Base-by-base conservation (phyloP, 2,113 vertebrate genomes). In the Bombycilla garrulus region DNA sequence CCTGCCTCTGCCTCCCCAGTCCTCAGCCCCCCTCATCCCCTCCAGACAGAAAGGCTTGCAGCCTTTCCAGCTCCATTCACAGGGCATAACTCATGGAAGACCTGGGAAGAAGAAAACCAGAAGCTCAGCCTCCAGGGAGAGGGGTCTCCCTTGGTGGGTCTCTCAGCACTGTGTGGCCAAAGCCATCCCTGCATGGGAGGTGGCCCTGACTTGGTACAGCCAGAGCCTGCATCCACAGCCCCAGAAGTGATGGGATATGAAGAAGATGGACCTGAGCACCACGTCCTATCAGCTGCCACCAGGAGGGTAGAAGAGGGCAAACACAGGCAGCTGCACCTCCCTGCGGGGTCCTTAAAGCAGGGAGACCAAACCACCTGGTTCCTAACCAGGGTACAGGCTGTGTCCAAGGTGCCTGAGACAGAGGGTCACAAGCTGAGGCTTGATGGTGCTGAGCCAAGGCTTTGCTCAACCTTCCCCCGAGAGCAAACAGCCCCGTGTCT, bases 381-480 rank as follows among this genome's bases (percentile, higher is more conserved):
- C n/a, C 40, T 87, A 73, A 42, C 10, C 36, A 67, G 76, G 72
- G 28, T 45, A 26, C 51, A 54, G 74, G 79, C n/a, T 67, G 61
- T 28, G 24, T 74, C 28, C 21, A 13, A 26, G 1, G 3, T 62
- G 44, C 14, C 73, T 81, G 53, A 92, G 66, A 86, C 48, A 54
- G 6, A 70, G 38, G 65, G 74, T 77, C 79, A 69, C 67, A 84
- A 84, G 69, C 92, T 91, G 73, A 94, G 93, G 50, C 40, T 31
- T 88, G 11, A 3, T 69, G 67, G 86, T 84, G 74, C 57, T 1
- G 28, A 95, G 96, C 96, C 97, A 97, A 96, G 62, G 91, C 38
- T 96, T 94, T 42, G 9, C 81, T 97, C 5, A 38, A 26, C 90
- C 74, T 81, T 97, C 96, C 95, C 89, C 60, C 2, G 91, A 92